phyloP scores from a whole-genome alignment of 2,797 vertebrate genomes.

The Chloroceryle amazona region DNA sequence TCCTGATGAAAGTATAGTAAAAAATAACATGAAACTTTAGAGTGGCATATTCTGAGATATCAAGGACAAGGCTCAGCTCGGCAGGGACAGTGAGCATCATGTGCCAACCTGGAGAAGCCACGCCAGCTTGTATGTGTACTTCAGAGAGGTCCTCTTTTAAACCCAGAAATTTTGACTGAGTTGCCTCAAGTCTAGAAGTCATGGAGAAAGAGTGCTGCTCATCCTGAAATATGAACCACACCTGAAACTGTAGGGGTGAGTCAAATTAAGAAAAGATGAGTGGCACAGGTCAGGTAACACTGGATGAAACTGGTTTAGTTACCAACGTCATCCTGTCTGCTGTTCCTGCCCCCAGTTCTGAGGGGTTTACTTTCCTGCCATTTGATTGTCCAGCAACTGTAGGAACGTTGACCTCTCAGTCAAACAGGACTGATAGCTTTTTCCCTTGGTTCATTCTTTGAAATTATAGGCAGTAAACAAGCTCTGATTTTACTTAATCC shows the following conservation, averaged over 20 bases:
- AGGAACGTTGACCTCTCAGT: background rate
- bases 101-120: no score
- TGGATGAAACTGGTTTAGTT: background rate
- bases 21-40: background rate
- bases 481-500: background rate
- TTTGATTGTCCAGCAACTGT: background rate
- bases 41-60: background rate
- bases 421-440: background rate
- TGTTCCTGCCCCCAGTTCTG: background rate
- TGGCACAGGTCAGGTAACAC: background rate
- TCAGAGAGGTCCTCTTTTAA: no score
- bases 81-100: no score
- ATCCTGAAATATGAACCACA: background rate
- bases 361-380: background rate
- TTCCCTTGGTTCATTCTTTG: background rate
- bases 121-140: no score
- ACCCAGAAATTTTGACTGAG: no score
- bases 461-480: background rate
- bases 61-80: no score
- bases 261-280: background rate
- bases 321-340: background rate
- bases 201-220: no score
- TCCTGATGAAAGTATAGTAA: background rate
- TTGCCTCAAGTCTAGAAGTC: no score
- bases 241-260: background rate